Conservation (phyloP, 2,797 vertebrate species). For the Podarcis lilfordi region DNA sequence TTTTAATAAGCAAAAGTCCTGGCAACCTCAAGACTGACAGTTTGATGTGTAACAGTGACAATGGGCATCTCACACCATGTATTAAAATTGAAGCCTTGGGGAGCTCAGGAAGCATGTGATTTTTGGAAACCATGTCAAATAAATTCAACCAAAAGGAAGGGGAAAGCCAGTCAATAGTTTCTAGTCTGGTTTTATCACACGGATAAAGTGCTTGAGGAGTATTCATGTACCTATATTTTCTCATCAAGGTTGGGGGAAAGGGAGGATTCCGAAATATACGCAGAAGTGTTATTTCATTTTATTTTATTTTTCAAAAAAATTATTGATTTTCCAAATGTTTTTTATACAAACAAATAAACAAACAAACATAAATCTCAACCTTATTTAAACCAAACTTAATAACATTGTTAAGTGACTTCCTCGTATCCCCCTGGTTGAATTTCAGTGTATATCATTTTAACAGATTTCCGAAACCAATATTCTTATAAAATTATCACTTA, state of each 20-base stretch:
- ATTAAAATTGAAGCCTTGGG: constrained; percentile 22
- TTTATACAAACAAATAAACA: no score
- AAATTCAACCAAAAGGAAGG: neutral
- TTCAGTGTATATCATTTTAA: no score
- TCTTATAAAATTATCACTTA: no score
- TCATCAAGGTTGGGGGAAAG: neutral
- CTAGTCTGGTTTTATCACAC: neutral
- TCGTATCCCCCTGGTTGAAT: no score
- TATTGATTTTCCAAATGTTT: no score
- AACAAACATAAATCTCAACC: no score
- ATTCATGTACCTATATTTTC: neutral
- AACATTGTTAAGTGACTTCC: no score
- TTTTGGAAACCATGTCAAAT: neutral
- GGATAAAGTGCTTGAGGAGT: constrained; percentile 4
- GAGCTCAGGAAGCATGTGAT: neutral
- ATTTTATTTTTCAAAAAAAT: no score
- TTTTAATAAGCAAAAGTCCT: constrained; percentile 3
- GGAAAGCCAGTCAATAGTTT: neutral
- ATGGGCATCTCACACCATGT: neutral
- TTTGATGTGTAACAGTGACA: neutral
- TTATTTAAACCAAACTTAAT: no score
- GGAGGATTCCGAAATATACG: neutral
- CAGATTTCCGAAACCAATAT: no score
- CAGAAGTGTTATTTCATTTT: no score
- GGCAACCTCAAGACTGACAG: constrained; percentile 24